These are phyloP conservation scores for Spizaetus ornatus DNA, from an alignment of 2,113 vertebrate genomes.

Conservation along the genomic window DNA sequence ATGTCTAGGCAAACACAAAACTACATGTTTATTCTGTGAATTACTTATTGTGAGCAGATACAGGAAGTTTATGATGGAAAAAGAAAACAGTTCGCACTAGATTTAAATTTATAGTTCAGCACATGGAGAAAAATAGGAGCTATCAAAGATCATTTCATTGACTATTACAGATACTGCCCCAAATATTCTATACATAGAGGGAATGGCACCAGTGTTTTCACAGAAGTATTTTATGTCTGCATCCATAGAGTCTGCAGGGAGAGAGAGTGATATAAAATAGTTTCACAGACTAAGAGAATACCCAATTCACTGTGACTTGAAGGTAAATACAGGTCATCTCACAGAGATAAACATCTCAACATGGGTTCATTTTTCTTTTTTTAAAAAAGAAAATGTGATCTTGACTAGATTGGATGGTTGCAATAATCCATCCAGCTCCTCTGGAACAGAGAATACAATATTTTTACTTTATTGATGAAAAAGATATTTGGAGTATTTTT, in stretches of 20 bases:
- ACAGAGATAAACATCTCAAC: constrained; percentile 7
- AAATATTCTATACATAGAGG: background rate
- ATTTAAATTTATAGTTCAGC: background rate
- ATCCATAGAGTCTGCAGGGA: background rate
- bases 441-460: background rate
- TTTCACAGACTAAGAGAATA: background rate
- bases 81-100: background rate
- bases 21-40: background rate
- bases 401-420: background rate
- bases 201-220: background rate
- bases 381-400: background rate
- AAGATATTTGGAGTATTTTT: background rate
- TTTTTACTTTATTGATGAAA: constrained; percentile 3
- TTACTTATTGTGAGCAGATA: background rate
- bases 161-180: background rate
- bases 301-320: background rate
- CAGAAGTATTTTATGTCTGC: background rate
- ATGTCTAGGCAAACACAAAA: background rate
- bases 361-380: background rate
- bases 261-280: background rate
- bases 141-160: background rate
- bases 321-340: constrained; percentile 33
- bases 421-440: constrained; percentile 28
- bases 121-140: background rate
- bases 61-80: background rate